phyloP scores from a whole-genome alignment of 2,888 invertebrate species.

The Sylvicola fuscatus region DNA sequence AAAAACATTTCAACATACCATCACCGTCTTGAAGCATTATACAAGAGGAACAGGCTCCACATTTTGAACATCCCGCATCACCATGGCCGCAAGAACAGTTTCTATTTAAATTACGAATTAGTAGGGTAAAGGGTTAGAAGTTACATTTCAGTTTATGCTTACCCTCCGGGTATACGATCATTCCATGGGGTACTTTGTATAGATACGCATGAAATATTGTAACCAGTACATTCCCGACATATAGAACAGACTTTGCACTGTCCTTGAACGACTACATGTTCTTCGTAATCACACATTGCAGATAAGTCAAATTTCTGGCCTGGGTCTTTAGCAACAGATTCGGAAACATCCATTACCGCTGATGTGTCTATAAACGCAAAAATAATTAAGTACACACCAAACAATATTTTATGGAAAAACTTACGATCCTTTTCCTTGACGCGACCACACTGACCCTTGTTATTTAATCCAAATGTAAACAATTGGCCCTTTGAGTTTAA shows the following conservation, averaged over 20 bases:
- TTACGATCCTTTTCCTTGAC: slow-evolving; percentile 32
- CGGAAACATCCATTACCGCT: slow-evolving; percentile 5
- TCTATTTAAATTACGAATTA: slow-evolving; percentile 26
- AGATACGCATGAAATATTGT: slow-evolving; percentile 53
- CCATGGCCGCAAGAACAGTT: slow-evolving; percentile 92
- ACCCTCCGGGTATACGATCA: slow-evolving; percentile 72
- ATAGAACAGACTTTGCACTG: slow-evolving; percentile 47
- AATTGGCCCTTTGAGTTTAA: slow-evolving; percentile 75
- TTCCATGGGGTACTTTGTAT: slow-evolving; percentile 32
- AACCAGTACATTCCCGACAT: slow-evolving; percentile 87
- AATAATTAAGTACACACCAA: neutral
- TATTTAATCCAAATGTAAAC: slow-evolving; percentile 92
- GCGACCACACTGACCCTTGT: slow-evolving; percentile 92
- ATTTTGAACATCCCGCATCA: slow-evolving; percentile 81
- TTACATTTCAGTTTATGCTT: too few relatives aligned
- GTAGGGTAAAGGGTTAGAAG: slow-evolving; percentile 1
- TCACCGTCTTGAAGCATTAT: slow-evolving; percentile 31
- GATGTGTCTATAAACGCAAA: neutral
- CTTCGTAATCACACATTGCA: slow-evolving; percentile 28
- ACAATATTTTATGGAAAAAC: slow-evolving; percentile 8
- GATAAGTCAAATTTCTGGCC: slow-evolving; percentile 19
- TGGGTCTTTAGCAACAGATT: slow-evolving; percentile 2
- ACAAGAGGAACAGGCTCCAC: slow-evolving; percentile 82
- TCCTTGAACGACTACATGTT: slow-evolving; percentile 28
- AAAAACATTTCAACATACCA: too few relatives aligned